Base-by-base conservation (phyloP, 2,888 invertebrate species). In the Coecobrya sp. region DNA sequence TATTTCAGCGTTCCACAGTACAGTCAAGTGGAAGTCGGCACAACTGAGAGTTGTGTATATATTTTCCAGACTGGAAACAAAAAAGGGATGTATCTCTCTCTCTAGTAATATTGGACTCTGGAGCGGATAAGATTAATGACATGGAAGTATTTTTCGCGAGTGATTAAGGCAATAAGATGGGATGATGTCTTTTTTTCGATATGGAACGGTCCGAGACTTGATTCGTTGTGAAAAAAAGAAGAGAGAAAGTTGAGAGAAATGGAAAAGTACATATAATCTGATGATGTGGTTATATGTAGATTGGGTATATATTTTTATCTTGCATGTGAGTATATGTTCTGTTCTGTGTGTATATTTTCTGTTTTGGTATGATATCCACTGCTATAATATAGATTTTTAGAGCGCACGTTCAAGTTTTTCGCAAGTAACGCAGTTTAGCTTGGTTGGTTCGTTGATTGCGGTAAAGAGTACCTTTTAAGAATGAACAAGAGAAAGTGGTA, bases 91-190 rank as follows among this genome's bases (percentile, higher is more conserved):
- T 25, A 25, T 19, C 4, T 19, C 5, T 16, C 8, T 19, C 2
- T 13, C 11, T 30, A 10, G 27, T 27, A 68, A 82, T 62, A 88
- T 89, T 89, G 89, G 82, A 89, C 73, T 68, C 73, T 89, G 89
- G 89, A 89, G 89, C 89, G 89, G 89, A 89, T 89, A 89, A 89
- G 89, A 89, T 89, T 89, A 89, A 89, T 89, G 89, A 89, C 73
- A 84, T 88, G 89, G 45, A 89, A 89, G 73, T 89, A 52, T 89
- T 87, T 84, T 70, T 84, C 45, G 59, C 42, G 49, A 89, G 84
- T 89, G 89, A 89, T 89, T 89, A 89, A 89, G 89, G 89, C 89
- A 89, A 70, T 55, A 79, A 30, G 82, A 89, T 89, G 11, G 82
- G 59, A 89, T 89, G 84, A 89, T 89, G 89, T 89, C 89, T 89